Percentiles rank a stretch among this genome's conserved stretches.
Conservation (phyloP, 2,113 vertebrate genomes). For the Paraplagusia blochii region DNA sequence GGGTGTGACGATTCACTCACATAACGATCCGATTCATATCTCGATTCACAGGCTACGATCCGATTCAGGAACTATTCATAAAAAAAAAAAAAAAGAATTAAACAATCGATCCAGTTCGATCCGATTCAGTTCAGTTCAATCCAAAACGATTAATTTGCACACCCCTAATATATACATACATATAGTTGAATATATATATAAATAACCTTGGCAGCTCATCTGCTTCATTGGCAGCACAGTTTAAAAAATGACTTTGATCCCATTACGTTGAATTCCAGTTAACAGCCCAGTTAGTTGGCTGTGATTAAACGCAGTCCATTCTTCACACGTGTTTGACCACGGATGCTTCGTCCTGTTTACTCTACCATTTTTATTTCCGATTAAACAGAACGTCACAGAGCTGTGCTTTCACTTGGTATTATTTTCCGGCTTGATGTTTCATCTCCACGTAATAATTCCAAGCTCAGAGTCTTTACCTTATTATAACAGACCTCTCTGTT, state of each 20-base stretch:
- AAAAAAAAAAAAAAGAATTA: no score
- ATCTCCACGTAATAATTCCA: slow-evolving; percentile 40
- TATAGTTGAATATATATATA: no score
- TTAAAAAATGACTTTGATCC: slow-evolving; percentile 30
- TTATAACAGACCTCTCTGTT: slow-evolving; percentile 43
- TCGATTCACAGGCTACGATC: no score
- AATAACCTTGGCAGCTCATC: no score
- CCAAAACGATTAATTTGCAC: no score
- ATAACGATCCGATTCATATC: no score
- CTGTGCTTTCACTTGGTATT: slow-evolving; percentile 34
- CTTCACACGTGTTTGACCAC: slow-evolving; percentile 51
- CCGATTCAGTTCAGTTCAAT: no score
- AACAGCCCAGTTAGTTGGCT: slow-evolving; percentile 32
- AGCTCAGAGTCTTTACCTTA: slow-evolving; percentile 37
- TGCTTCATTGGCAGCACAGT: not conserved
- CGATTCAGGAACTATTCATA: no score
- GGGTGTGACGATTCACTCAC: no score
- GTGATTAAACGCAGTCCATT: slow-evolving; percentile 55
- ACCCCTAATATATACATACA: no score
- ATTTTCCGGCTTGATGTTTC: slow-evolving; percentile 45
- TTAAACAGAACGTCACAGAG: slow-evolving; percentile 43
- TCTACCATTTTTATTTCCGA: slow-evolving; percentile 49
- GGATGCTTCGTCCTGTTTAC: slow-evolving; percentile 57
- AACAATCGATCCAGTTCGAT: no score
- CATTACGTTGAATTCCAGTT: slow-evolving; percentile 37